A percentile compares a stretch with the other conserved stretches of the same genome.
Evolutionary conservation across 2,113 vertebrate species (phyloP).

Genomic region (Zootoca vivipara): DNA sequence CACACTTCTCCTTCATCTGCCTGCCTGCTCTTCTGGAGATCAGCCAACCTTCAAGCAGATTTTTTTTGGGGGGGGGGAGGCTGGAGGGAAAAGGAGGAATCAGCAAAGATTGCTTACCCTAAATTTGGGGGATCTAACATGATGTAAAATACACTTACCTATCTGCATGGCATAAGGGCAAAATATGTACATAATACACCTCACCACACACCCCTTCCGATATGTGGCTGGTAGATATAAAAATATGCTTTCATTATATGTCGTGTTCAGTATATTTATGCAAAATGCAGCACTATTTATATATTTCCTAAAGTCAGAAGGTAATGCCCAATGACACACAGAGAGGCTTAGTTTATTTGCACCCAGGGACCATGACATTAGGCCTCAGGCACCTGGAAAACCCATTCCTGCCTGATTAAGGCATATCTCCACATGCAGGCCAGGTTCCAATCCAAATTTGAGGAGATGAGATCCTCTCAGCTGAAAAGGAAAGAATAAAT

Average conservation of each 20-base stretch:
- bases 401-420: slow-evolving; percentile 51
- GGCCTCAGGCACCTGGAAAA: slow-evolving; percentile 49
- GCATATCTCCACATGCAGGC: slow-evolving; percentile 54
- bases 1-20: too few relatives aligned
- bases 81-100: too few relatives aligned
- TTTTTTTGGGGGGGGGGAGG: too few relatives aligned
- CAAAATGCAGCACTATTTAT: background rate
- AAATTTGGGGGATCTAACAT: too few relatives aligned
- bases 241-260: background rate
- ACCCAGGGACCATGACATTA: slow-evolving; percentile 30
- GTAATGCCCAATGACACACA: slow-evolving; percentile 25
- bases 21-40: too few relatives aligned
- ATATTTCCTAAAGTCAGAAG: slow-evolving; percentile 21
- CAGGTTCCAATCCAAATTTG: slow-evolving; percentile 32
- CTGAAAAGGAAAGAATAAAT: slow-evolving; percentile 43
- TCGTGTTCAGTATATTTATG: background rate
- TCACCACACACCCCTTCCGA: too few relatives aligned
- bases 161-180: too few relatives aligned
- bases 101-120: too few relatives aligned
- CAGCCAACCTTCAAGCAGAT: too few relatives aligned
- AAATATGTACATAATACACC: too few relatives aligned
- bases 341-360: slow-evolving; percentile 31
- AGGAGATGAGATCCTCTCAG: slow-evolving; percentile 34
- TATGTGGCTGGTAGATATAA: background rate
- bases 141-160: too few relatives aligned